Conservation (phyloP, 2,797 vertebrate species). For the Tachyglossus aculeatus region DNA sequence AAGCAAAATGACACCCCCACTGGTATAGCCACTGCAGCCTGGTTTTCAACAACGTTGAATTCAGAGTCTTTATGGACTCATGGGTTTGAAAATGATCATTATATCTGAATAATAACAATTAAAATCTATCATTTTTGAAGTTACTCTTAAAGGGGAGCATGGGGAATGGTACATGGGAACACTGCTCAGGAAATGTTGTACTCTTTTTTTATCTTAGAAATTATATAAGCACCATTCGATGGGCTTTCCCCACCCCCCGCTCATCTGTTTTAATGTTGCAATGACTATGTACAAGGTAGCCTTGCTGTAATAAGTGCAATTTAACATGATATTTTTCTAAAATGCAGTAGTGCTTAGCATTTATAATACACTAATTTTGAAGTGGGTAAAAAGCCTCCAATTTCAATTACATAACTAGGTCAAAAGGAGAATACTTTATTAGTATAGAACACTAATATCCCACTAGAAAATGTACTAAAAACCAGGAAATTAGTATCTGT, state of each 20-base stretch:
- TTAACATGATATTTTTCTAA: too few species aligned
- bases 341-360: too few species aligned
- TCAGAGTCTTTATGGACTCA: conserved; percentile 62
- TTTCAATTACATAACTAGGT: conserved; percentile 12
- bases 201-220: neutral
- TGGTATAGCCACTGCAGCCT: conserved; percentile 56
- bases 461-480: neutral
- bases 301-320: too few species aligned
- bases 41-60: conserved; percentile 56
- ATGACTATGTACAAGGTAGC: neutral
- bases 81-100: conserved; percentile 66
- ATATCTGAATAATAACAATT: conserved; percentile 59
- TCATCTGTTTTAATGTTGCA: conserved; percentile 11
- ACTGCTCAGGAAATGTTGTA: conserved; percentile 13
- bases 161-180: neutral
- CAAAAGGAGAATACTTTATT: conserved; percentile 17
- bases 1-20: conserved; percentile 70
- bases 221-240: too few species aligned
- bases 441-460: conserved; percentile 18
- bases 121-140: conserved; percentile 33
- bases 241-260: too few species aligned
- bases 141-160: conserved; percentile 22
- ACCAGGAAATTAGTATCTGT: conserved; percentile 20
- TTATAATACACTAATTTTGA: conserved; percentile 31
- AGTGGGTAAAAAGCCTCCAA: conserved; percentile 5